Evolutionary conservation across 2,888 invertebrate genomes (phyloP).

Genomic region (Onchidella celtica): DNA sequence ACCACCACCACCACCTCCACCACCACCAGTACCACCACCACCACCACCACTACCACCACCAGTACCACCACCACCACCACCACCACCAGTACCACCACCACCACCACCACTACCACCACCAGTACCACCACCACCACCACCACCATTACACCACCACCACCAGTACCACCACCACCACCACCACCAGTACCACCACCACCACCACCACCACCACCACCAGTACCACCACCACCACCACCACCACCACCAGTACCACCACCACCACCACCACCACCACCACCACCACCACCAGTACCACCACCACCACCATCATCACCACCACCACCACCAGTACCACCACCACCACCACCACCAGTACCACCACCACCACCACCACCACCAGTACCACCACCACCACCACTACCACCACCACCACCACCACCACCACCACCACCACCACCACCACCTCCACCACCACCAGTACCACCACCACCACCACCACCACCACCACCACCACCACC

Average conservation of each 20-base stretch:
- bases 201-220: background rate
- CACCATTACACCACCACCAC: background rate
- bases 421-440: background rate
- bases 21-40: background rate
- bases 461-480: background rate
- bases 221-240: background rate
- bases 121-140: background rate
- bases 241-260: background rate
- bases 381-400: background rate
- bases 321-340: background rate
- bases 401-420: background rate
- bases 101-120: slow-evolving; percentile 3
- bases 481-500: background rate
- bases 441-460: background rate
- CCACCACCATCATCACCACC: background rate
- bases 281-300: background rate
- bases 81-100: background rate
- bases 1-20: background rate
- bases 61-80: no score
- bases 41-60: background rate
- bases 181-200: background rate
- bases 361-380: background rate
- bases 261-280: background rate
- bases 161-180: background rate
- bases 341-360: background rate